Conservation (phyloP, 1,140 invertebrate species). For the Vanessa tameamea region DNA sequence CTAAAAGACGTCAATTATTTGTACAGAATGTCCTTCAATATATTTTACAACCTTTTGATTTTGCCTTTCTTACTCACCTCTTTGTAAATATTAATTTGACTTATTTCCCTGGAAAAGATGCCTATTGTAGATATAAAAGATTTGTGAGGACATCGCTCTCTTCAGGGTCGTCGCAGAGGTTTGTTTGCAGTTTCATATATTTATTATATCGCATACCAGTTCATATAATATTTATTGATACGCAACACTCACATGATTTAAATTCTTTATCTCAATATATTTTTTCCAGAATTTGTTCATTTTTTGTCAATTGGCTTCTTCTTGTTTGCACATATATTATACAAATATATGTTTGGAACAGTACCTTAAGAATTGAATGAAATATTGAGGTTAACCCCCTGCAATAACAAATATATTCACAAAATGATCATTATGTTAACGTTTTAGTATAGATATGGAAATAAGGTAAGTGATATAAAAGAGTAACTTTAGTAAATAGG, state of each 20-base stretch:
- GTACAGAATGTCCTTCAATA: slow-evolving; percentile 49
- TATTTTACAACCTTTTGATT: slow-evolving; percentile 44
- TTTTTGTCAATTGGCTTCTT: too few relatives aligned
- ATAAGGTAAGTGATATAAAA: too few relatives aligned
- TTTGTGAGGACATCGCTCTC: slow-evolving; percentile 56
- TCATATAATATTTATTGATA: slow-evolving; percentile 11
- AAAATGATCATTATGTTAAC: too few relatives aligned
- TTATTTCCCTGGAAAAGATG: slow-evolving; percentile 52
- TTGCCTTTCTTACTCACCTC: slow-evolving; percentile 44
- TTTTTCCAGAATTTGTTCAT: background rate
- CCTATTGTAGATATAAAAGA: slow-evolving; percentile 58
- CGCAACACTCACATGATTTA: background rate
- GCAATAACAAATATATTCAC: too few relatives aligned
- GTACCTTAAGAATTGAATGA: too few relatives aligned
- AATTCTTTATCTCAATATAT: background rate
- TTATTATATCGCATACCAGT: background rate
- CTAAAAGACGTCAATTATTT: slow-evolving; percentile 47
- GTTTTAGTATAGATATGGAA: too few relatives aligned
- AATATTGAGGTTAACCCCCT: too few relatives aligned
- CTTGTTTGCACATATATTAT: too few relatives aligned
- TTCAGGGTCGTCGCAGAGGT: slow-evolving; percentile 50
- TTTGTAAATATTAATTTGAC: slow-evolving; percentile 50
- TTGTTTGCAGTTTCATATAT: slow-evolving; percentile 43
- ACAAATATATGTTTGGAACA: too few relatives aligned
- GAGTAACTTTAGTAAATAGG: too few relatives aligned